phyloP scores from a whole-genome alignment of 2,888 invertebrate genomes.

The Erebia epiphron region DNA sequence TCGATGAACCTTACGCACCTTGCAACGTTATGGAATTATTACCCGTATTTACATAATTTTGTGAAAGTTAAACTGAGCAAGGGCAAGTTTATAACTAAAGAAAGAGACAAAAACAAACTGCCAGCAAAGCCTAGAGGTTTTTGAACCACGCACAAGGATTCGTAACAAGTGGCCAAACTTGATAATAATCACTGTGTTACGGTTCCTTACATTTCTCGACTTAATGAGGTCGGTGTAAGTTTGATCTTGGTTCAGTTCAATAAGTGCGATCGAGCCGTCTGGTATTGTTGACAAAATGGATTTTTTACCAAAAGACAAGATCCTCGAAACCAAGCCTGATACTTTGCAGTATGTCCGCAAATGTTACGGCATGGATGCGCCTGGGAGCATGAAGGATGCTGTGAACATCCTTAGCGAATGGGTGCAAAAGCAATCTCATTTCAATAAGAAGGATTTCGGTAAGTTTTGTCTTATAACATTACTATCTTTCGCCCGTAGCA shows the following conservation, averaged over 20 bases:
- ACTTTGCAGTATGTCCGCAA: constrained; percentile 47
- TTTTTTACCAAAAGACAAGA: constrained; percentile 20
- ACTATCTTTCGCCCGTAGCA: background rate
- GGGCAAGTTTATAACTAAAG: background rate
- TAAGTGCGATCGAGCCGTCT: constrained; percentile 14
- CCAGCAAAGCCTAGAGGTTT: background rate
- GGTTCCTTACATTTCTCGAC: constrained; percentile 12
- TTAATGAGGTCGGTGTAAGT: background rate
- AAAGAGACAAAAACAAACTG: background rate
- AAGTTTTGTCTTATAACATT: constrained; percentile 38
- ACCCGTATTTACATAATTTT: background rate
- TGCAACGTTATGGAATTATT: background rate
- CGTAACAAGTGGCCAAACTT: constrained; percentile 22
- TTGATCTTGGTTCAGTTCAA: constrained; percentile 24
- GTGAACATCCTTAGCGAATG: constrained; percentile 53
- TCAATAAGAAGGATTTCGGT: constrained; percentile 53
- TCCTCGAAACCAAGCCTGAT: constrained; percentile 44
- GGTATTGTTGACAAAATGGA: constrained; percentile 33
- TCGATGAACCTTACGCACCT: background rate
- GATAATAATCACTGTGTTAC: constrained; percentile 12
- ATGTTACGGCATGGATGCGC: constrained; percentile 47
- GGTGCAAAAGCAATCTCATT: constrained; percentile 54
- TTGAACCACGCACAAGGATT: background rate
- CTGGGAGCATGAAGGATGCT: constrained; percentile 47
- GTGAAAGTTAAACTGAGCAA: constrained; percentile 2